These are phyloP conservation scores for Nannoperca australis DNA, from an alignment of 2,797 vertebrate genomes.

Conservation along the genomic window DNA sequence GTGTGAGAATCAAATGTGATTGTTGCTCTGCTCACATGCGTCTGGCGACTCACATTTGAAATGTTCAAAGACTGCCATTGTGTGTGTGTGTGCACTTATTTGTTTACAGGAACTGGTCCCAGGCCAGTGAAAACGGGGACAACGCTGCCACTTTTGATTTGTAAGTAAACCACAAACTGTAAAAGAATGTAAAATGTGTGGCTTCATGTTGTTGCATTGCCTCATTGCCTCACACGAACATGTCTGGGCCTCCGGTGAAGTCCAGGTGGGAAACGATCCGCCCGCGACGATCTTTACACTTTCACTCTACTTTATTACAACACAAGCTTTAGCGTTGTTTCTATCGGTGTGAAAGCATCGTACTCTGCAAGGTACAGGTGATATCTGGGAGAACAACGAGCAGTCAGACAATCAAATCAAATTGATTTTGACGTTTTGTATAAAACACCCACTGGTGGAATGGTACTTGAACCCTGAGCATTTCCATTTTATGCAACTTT, in stretches of 20 bases:
- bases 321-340: neutral
- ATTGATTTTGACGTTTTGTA: too few relatives aligned
- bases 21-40: constrained; percentile 51
- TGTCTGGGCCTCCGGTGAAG: neutral
- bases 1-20: constrained; percentile 53
- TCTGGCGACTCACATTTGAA: constrained; percentile 70
- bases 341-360: too few relatives aligned
- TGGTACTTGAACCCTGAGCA: too few relatives aligned
- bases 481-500: too few relatives aligned
- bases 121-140: constrained; percentile 28
- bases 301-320: neutral
- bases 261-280: constrained; percentile 11
- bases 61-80: constrained; percentile 62
- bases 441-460: too few relatives aligned
- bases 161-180: constrained; percentile 19
- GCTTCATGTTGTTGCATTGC: neutral
- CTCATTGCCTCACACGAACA: neutral
- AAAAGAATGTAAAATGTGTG: neutral
- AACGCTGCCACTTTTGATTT: constrained; percentile 35
- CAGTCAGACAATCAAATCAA: too few relatives aligned
- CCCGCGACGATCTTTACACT: neutral
- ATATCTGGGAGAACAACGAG: too few relatives aligned
- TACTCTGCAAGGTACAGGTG: too few relatives aligned
- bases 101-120: constrained; percentile 31
- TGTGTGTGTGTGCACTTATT: neutral